Percentiles rank a stretch among this genome's conserved stretches.
These are phyloP conservation scores for Panagrolaimus sp. DNA, from an alignment of 1,140 invertebrate genomes.

Conservation along the genomic window DNA sequence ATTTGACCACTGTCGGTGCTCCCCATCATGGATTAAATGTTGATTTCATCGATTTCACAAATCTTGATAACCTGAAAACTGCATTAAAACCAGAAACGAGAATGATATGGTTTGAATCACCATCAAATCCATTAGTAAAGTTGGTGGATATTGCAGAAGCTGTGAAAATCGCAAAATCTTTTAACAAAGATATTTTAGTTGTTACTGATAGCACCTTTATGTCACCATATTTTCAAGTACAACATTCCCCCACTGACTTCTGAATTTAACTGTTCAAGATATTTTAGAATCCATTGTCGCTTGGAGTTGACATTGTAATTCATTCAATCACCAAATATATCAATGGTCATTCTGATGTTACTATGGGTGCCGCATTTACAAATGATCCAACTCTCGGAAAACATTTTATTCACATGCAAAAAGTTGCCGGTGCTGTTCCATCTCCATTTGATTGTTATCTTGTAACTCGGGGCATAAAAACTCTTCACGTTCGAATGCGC, in stretches of 20 bases:
- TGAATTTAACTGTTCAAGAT: too few relatives aligned
- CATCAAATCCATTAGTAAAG: slow-evolving; percentile 89
- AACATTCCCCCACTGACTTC: too few relatives aligned
- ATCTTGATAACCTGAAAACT: slow-evolving; percentile 68
- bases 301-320: slow-evolving; percentile 83
- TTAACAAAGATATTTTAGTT: slow-evolving; percentile 70
- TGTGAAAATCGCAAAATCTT: slow-evolving; percentile 66
- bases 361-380: slow-evolving; percentile 72
- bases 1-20: slow-evolving; percentile 62
- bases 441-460: slow-evolving; percentile 91
- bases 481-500: slow-evolving; percentile 83
- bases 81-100: slow-evolving; percentile 78
- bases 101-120: slow-evolving; percentile 92
- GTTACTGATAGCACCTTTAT: slow-evolving; percentile 95
- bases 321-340: slow-evolving; percentile 96
- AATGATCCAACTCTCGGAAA: slow-evolving; percentile 25
- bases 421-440: slow-evolving; percentile 75
- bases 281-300: slow-evolving; percentile 77
- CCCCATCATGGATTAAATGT: slow-evolving; percentile 30
- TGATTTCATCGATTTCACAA: slow-evolving; percentile 73
- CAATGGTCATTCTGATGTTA: slow-evolving; percentile 93
- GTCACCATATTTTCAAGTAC: slow-evolving; percentile 76
- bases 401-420: slow-evolving; percentile 32
- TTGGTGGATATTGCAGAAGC: slow-evolving; percentile 79
- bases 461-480: slow-evolving; percentile 88